Base-by-base conservation (phyloP, 1,140 invertebrate species). In the Nasonia giraulti region DNA sequence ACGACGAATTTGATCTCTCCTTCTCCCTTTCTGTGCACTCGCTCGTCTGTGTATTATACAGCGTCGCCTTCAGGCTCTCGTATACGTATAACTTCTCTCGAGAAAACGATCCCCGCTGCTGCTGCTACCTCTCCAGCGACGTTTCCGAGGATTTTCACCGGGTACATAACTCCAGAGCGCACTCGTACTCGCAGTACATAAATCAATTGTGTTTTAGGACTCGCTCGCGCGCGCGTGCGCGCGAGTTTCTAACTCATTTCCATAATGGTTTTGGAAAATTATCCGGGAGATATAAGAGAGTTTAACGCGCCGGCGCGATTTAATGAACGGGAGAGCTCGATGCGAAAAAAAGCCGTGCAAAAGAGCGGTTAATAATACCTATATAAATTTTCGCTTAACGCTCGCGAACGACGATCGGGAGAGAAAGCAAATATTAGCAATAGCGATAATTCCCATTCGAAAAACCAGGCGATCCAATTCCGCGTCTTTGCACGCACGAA, bases 91-190 rank as follows among this genome's bases (percentile, higher is more conserved):
- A 27, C 27, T 27, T 27, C 33, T 7, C 78, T 23, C 66, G 66
- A 78, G 84, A 73, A 85, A 85, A 82, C 66, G 44, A 82, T 77
- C 80, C 55, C 37, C 76, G 33, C 55, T 62, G 55, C 55, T 55
- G 50, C 27, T 27, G 27, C 14, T 62, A 3, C 20, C 20, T 62
- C 55, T 62, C 55, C 17, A 62, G 55, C 44, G 50, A 55, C 40
- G 44, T 82, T 85, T 81, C 80, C 82, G 40, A 83, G 14, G 74
- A 77, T 84, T 84, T 84, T 73, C 76, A 84, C 76, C 75, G 40
- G 12, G 66, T 74, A 66, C 71, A 80, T 80, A 73, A 84, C 80
- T 80, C 77, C 66, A 80, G 55, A 55, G 50, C 50, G 50, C 50
- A 0, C 47, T 50, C 7, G 10, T 44, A 55, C 50, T 55, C 50